Evolutionary conservation across 2,113 vertebrate genomes (phyloP).

Genomic region (Psilopogon haemacephalus): DNA sequence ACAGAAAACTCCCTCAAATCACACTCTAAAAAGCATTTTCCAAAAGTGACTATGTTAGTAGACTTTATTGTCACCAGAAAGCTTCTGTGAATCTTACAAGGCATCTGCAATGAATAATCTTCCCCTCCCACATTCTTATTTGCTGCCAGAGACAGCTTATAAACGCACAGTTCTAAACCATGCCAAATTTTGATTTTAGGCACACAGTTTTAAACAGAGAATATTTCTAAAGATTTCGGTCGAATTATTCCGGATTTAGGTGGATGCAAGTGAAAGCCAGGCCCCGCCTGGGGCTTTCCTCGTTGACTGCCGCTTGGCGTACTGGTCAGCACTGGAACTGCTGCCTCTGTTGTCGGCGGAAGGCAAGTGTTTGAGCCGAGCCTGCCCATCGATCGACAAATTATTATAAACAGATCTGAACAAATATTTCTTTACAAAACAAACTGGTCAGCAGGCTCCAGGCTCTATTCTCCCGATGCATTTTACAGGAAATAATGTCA

Average conservation of each 20-base stretch:
- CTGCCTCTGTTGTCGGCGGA: not conserved
- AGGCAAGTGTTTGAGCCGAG: not conserved
- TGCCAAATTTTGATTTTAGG: conserved; percentile 57
- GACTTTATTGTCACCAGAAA: conserved; percentile 58
- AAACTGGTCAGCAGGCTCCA: conserved; percentile 56
- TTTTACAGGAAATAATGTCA: conserved; percentile 71
- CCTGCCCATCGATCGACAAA: conserved; percentile 12
- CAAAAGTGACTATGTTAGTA: conserved; percentile 29
- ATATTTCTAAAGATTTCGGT: conserved; percentile 15
- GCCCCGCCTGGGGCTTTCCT: not conserved
- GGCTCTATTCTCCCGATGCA: conserved; percentile 57
- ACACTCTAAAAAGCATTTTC: conserved; percentile 32
- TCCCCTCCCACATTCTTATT: conserved; percentile 56
- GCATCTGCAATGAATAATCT: conserved; percentile 69
- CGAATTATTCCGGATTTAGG: not conserved
- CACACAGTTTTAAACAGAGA: conserved; percentile 9
- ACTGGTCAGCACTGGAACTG: not conserved
- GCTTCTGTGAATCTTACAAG: conserved; percentile 61
- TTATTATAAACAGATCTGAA: conserved; percentile 57
- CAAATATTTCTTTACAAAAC: conserved; percentile 57
- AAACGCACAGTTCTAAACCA: conserved; percentile 31
- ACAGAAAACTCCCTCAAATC: not conserved
- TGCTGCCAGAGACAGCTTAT: conserved; percentile 69
- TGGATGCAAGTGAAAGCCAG: not conserved
- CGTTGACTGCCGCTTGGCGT: not conserved